Evolutionary conservation across 2,888 invertebrate genomes (phyloP).

Genomic region (Amiota communis): DNA sequence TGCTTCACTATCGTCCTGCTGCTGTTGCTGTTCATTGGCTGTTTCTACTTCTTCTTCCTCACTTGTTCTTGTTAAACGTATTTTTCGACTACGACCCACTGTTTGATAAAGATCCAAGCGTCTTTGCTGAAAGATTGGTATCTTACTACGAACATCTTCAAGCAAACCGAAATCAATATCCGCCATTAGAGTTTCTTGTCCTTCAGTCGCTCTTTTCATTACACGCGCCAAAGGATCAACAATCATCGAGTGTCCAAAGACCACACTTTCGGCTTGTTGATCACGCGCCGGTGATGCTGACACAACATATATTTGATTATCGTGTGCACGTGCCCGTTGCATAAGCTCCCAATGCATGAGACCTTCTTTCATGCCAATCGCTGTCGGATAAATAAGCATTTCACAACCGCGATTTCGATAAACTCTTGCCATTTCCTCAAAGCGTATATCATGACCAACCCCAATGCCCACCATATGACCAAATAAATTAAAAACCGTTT

Average conservation of each 20-base stretch:
- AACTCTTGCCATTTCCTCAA: constrained; percentile 86
- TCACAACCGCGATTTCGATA: constrained; percentile 83
- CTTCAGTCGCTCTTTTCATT: constrained; percentile 77
- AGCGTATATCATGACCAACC: constrained; percentile 93
- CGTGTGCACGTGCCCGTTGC: constrained; percentile 83
- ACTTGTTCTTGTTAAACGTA: no score
- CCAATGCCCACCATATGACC: constrained; percentile 84
- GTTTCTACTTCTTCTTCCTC: no score
- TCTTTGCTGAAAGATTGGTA: background rate
- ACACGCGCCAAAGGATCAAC: constrained; percentile 85
- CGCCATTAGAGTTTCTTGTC: constrained; percentile 80
- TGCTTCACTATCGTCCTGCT: no score
- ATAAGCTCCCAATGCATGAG: constrained; percentile 92
- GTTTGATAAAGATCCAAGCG: constrained; percentile 3
- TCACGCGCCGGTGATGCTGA: constrained; percentile 87
- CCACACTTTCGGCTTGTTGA: constrained; percentile 84
- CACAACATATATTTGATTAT: constrained; percentile 89
- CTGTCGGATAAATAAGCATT: constrained; percentile 89
- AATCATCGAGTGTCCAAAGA: constrained; percentile 89
- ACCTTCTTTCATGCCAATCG: constrained; percentile 95
- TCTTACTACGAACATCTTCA: background rate
- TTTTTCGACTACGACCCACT: constrained; percentile 40
- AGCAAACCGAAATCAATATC: constrained; percentile 78
- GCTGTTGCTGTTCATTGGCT: no score
- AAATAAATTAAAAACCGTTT: background rate